These are phyloP conservation scores for Plutella xylostella DNA, from an alignment of 2,888 invertebrate species.

Conservation along the genomic window DNA sequence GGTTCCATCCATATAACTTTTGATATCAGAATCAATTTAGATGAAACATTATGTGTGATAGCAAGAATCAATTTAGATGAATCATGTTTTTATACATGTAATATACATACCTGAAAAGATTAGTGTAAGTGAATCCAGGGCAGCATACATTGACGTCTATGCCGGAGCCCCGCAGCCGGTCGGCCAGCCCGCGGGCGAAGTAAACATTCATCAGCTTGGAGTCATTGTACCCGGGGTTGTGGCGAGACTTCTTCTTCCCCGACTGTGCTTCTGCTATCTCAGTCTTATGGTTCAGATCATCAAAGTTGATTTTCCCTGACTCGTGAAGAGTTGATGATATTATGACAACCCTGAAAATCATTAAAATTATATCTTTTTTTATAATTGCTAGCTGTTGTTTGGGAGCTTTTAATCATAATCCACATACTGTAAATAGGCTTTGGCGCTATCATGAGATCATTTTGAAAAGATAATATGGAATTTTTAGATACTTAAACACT, in stretches of 20 bases:
- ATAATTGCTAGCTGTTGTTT: no score
- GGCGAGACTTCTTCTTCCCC: constrained; percentile 33
- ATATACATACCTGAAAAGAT: constrained; percentile 73
- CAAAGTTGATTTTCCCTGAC: constrained; percentile 74
- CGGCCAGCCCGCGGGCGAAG: constrained; percentile 75
- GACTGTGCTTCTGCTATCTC: constrained; percentile 47
- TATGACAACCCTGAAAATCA: constrained; percentile 72
- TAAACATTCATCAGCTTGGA: constrained; percentile 84
- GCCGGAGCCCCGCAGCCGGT: constrained; percentile 60
- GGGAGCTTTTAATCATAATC: no score
- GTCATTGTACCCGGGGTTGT: constrained; percentile 76
- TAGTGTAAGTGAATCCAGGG: constrained; percentile 85
- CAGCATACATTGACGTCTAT: constrained; percentile 77
- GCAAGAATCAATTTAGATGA: no score
- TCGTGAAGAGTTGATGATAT: constrained; percentile 80
- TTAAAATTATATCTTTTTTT: background rate
- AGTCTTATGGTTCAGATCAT: constrained; percentile 73
- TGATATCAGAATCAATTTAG: no score
- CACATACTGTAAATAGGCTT: no score
- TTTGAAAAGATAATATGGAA: no score
- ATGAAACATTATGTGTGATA: no score
- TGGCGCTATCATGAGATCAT: no score
- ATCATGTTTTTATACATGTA: no score
- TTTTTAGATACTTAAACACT: no score
- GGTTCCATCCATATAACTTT: no score